Evolutionary conservation across 2,797 vertebrate genomes (phyloP).

Genomic region (Thunnus albacares): DNA sequence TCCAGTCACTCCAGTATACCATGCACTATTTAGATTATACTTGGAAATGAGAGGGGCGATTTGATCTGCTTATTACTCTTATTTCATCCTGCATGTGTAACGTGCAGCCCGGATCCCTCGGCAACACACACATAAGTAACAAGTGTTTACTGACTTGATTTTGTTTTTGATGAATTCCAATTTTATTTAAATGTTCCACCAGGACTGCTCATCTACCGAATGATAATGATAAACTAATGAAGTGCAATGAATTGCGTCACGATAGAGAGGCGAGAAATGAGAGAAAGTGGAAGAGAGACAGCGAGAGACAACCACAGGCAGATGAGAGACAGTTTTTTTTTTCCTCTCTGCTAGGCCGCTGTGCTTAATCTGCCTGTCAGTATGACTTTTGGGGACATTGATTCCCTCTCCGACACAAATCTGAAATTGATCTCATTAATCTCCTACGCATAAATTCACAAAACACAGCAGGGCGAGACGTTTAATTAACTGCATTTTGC

Average conservation of each 20-base stretch:
- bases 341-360: slow-evolving; percentile 28
- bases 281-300: slow-evolving; percentile 27
- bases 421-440: slow-evolving; percentile 82
- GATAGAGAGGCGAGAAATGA: slow-evolving; percentile 31
- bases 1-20: slow-evolving; percentile 18
- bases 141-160: slow-evolving; percentile 36
- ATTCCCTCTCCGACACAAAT: slow-evolving; percentile 74
- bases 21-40: slow-evolving; percentile 30
- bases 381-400: slow-evolving; percentile 72
- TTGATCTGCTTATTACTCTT: slow-evolving; percentile 46
- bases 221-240: slow-evolving; percentile 33
- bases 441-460: slow-evolving; percentile 64
- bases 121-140: slow-evolving; percentile 32
- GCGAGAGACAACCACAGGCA: slow-evolving; percentile 24
- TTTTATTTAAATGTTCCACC: slow-evolving; percentile 53
- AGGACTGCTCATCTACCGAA: slow-evolving; percentile 25
- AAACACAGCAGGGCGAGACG: slow-evolving; percentile 62
- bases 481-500: slow-evolving; percentile 71
- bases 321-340: slow-evolving; percentile 32
- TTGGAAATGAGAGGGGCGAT: slow-evolving; percentile 34
- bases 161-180: slow-evolving; percentile 57
- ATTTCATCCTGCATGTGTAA: slow-evolving; percentile 40
- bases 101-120: slow-evolving; percentile 13
- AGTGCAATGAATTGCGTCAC: slow-evolving; percentile 35
- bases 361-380: slow-evolving; percentile 73